These are phyloP conservation scores for Oreochromis mossambicus DNA, from an alignment of 2,797 vertebrate species.

Conservation along the genomic window DNA sequence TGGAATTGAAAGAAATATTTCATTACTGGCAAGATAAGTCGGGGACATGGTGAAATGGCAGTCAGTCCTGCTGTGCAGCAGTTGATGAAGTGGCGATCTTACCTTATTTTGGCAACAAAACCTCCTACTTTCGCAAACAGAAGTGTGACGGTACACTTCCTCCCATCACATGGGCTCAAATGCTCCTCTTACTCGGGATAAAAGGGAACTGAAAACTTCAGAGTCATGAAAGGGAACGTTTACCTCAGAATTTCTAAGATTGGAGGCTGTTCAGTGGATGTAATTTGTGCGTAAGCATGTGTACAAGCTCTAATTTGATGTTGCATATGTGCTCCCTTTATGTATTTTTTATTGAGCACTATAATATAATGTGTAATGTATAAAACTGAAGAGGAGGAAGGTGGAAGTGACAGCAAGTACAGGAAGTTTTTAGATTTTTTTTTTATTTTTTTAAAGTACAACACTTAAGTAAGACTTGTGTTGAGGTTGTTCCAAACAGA, in stretches of 20 bases:
- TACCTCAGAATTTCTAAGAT: background rate
- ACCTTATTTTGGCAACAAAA: slow-evolving; percentile 62
- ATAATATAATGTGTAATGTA: background rate
- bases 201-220: slow-evolving; percentile 33
- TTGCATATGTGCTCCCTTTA: background rate
- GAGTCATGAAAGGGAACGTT: background rate
- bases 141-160: slow-evolving; percentile 44
- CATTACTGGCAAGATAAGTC: background rate
- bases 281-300: background rate
- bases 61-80: background rate
- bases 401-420: background rate
- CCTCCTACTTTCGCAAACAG: slow-evolving; percentile 51
- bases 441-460: background rate
- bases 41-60: background rate
- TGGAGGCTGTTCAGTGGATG: background rate
- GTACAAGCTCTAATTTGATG: background rate
- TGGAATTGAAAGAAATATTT: background rate
- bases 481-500: background rate
- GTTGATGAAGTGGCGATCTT: slow-evolving; percentile 14
- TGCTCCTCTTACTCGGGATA: background rate
- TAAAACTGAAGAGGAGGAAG: background rate
- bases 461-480: background rate
- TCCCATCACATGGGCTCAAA: background rate
- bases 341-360: background rate
- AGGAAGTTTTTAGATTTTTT: background rate